These are phyloP conservation scores for Eupleurogrammus muticus DNA, from an alignment of 2,797 vertebrate genomes.

Conservation along the genomic window DNA sequence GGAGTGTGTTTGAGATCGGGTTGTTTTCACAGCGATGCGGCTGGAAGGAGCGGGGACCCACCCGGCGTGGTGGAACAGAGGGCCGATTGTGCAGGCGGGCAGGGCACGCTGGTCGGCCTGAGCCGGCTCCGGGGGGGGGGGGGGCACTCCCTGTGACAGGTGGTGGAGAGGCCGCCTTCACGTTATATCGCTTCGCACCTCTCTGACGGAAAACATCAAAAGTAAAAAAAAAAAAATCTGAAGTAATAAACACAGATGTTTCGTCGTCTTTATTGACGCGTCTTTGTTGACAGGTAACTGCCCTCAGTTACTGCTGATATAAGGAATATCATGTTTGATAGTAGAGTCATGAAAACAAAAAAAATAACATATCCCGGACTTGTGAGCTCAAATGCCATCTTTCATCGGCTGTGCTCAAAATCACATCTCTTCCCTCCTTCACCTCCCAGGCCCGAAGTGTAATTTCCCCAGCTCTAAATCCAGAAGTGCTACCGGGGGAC, in stretches of 20 bases:
- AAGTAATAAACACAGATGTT: slow-evolving; percentile 32
- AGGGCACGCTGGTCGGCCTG: too few relatives aligned
- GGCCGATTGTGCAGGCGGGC: slow-evolving; percentile 77
- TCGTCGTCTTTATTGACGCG: slow-evolving; percentile 25
- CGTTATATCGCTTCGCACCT: slow-evolving; percentile 48
- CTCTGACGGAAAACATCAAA: slow-evolving; percentile 44
- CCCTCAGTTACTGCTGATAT: slow-evolving; percentile 31
- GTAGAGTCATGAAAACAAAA: slow-evolving; percentile 42
- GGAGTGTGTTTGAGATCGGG: slow-evolving; percentile 78
- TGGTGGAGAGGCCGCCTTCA: slow-evolving; percentile 75
- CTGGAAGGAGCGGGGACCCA: slow-evolving; percentile 75
- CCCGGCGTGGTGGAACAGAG: slow-evolving; percentile 81
- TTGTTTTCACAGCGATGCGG: slow-evolving; percentile 81
- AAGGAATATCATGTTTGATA: slow-evolving; percentile 36
- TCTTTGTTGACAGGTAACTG: slow-evolving; percentile 24
- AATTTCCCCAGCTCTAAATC: slow-evolving; percentile 85
- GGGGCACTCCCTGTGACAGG: slow-evolving; percentile 73
- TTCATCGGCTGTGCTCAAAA: slow-evolving; percentile 60
- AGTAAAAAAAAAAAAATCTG: slow-evolving; percentile 44
- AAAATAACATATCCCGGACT: slow-evolving; percentile 29
- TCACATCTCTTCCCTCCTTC: slow-evolving; percentile 65
- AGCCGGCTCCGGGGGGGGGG: too few relatives aligned
- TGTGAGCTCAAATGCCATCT: slow-evolving; percentile 56
- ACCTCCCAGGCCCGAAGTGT: slow-evolving; percentile 72
- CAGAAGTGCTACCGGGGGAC: slow-evolving; percentile 82